Conservation (phyloP, 2,797 vertebrate species). For the Caiman crocodilus region DNA sequence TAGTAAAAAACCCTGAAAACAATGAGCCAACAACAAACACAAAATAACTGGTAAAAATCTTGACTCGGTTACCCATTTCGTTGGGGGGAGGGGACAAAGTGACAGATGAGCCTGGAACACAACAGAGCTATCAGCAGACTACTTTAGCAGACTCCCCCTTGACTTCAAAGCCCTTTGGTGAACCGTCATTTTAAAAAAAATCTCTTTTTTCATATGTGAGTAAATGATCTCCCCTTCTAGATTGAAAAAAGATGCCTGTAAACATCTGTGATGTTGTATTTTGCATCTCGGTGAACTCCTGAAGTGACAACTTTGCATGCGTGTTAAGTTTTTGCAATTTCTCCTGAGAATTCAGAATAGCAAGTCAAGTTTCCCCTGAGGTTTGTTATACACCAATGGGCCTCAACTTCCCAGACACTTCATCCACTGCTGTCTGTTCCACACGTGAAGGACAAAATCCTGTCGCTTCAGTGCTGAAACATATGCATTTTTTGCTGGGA, state of each 20-base stretch:
- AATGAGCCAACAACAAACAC: not conserved
- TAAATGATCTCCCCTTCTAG: not conserved
- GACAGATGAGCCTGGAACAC: not conserved
- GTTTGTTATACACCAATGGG: not conserved
- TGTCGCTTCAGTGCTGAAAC: not conserved
- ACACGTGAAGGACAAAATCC: not conserved
- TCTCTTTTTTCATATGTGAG: not conserved
- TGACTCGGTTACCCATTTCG: not conserved
- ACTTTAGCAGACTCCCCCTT: not conserved
- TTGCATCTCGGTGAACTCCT: not conserved
- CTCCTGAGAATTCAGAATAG: conserved; percentile 1
- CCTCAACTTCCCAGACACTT: not conserved
- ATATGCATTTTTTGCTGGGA: not conserved
- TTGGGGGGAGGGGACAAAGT: accelerated
- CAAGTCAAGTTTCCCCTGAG: not conserved
- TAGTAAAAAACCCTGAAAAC: not conserved
- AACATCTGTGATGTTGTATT: conserved; percentile 1
- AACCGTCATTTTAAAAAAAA: not conserved
- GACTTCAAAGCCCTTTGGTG: not conserved
- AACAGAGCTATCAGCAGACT: not conserved
- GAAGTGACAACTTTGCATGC: not conserved
- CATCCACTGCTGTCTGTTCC: not conserved
- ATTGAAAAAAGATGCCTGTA: not conserved
- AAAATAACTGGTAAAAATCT: not conserved
- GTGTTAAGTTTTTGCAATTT: not conserved